These are phyloP conservation scores for Crenuchus spilurus DNA, from an alignment of 2,797 vertebrate species.

Conservation along the genomic window DNA sequence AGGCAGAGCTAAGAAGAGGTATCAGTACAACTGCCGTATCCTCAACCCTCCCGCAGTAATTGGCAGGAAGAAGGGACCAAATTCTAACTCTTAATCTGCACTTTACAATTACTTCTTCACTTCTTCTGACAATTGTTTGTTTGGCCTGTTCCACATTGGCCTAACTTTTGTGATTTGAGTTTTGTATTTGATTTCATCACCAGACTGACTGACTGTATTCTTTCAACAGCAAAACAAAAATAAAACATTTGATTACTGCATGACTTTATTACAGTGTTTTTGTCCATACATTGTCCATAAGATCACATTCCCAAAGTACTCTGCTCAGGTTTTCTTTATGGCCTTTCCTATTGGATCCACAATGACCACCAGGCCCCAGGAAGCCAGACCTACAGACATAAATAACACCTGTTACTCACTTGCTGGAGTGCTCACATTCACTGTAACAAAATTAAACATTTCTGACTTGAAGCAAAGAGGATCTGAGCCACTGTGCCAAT, in stretches of 20 bases:
- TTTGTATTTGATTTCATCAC: too few relatives aligned
- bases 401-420: background rate
- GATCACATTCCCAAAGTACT: background rate
- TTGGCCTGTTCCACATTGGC: too few relatives aligned
- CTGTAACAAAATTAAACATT: background rate
- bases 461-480: constrained; percentile 67
- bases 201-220: too few relatives aligned
- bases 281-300: background rate
- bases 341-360: constrained; percentile 65
- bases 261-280: background rate
- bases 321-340: constrained; percentile 41
- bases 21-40: background rate
- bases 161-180: too few relatives aligned
- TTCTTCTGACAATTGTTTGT: too few relatives aligned
- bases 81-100: too few relatives aligned
- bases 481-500: constrained; percentile 66
- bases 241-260: background rate
- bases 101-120: too few relatives aligned
- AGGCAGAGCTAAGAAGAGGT: background rate
- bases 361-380: constrained; percentile 69
- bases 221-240: background rate
- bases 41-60: background rate
- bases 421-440: background rate
- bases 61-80: too few relatives aligned
- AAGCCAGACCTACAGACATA: constrained; percentile 63